Evolutionary conservation across 2,888 invertebrate species (phyloP).

Genomic region (Metalampra italica): DNA sequence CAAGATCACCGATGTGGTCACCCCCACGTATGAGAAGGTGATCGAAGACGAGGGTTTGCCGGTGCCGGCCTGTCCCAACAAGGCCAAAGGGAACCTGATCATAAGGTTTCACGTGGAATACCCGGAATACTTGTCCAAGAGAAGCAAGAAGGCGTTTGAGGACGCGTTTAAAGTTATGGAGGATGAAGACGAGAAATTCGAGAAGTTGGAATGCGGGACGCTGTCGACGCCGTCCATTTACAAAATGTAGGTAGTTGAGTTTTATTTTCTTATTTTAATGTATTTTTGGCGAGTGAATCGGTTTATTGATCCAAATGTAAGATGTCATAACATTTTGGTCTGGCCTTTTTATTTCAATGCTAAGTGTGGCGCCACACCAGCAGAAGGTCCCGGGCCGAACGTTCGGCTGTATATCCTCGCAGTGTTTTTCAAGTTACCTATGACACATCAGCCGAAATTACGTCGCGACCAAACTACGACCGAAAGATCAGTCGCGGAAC

Average conservation of each 20-base stretch:
- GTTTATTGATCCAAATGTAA: too few relatives aligned
- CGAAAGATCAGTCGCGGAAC: too few relatives aligned
- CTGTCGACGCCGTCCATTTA: constrained; percentile 38
- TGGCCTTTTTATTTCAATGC: too few relatives aligned
- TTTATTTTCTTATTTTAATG: not conserved
- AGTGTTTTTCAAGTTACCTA: too few relatives aligned
- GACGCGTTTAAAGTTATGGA: constrained; percentile 55
- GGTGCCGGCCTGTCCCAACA: constrained; percentile 76
- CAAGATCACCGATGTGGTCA: constrained; percentile 84
- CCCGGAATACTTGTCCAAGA: constrained; percentile 64
- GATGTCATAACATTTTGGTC: too few relatives aligned
- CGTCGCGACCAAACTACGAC: too few relatives aligned
- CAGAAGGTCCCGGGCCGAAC: too few relatives aligned
- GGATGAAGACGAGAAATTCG: constrained; percentile 53
- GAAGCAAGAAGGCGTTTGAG: constrained; percentile 59
- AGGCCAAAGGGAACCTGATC: constrained; percentile 83
- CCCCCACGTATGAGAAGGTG: constrained; percentile 82
- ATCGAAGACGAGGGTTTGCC: constrained; percentile 87
- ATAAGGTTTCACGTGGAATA: constrained; percentile 80
- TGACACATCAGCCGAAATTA: too few relatives aligned
- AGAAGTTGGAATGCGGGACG: constrained; percentile 53
- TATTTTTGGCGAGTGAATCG: not conserved
- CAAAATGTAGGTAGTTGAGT: constrained; percentile 1
- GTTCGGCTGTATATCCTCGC: too few relatives aligned
- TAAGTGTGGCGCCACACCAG: too few relatives aligned